Percentiles rank a stretch among this genome's conserved stretches.
Conservation (phyloP, 2,888 invertebrate genomes). For the Notodonta dromedarius region DNA sequence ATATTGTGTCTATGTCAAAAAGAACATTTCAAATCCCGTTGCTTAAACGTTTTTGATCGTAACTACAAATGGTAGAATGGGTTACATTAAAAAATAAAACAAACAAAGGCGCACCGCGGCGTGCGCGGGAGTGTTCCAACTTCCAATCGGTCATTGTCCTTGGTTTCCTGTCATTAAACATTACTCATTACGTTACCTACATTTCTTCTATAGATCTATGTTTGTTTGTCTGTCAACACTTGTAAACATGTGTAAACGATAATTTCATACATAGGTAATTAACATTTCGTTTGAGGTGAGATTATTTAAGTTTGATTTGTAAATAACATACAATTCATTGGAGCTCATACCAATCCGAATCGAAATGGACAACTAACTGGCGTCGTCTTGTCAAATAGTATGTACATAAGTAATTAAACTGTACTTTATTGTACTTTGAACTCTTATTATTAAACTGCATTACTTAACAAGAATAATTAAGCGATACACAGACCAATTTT, state of each 20-base stretch:
- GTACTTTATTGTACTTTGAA: background rate
- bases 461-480: constrained; percentile 44
- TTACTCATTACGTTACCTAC: constrained; percentile 52
- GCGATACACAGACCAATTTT: constrained; percentile 35
- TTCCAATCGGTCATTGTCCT: constrained; percentile 66
- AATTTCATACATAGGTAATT: background rate
- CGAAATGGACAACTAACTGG: too few species aligned
- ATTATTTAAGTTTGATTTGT: background rate
- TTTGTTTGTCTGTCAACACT: constrained; percentile 24
- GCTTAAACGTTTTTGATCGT: background rate
- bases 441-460: background rate
- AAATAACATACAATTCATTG: too few species aligned
- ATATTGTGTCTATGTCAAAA: too few species aligned
- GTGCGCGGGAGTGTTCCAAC: constrained; percentile 41
- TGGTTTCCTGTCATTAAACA: constrained; percentile 58
- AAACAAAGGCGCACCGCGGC: constrained; percentile 39
- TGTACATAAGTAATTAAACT: too few species aligned
- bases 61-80: constrained; percentile 5
- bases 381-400: too few species aligned
- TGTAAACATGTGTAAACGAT: constrained; percentile 20
- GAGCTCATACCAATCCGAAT: too few species aligned
- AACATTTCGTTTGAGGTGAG: background rate
- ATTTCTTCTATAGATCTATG: constrained; percentile 46
- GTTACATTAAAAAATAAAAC: constrained; percentile 33
- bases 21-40: background rate